phyloP scores from a whole-genome alignment of 1,140 invertebrate species.

The Drosophila sechellia region DNA sequence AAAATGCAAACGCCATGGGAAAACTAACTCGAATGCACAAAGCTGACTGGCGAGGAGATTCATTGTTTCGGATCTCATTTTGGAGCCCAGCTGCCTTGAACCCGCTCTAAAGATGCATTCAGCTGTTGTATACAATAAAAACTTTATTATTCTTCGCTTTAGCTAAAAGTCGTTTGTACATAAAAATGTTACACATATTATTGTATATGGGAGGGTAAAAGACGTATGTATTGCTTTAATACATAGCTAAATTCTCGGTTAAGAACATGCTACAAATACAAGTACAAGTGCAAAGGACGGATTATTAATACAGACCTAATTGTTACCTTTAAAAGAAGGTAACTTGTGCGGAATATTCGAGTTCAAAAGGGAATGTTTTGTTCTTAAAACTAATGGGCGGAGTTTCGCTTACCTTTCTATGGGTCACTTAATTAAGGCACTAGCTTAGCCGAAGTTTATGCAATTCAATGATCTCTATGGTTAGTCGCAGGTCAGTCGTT shows the following conservation, averaged over 20 bases:
- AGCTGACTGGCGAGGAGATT: constrained; percentile 16
- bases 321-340: constrained; percentile 26
- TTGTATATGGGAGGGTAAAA: constrained; percentile 48
- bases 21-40: constrained; percentile 39
- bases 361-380: constrained; percentile 27
- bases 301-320: neutral
- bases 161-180: constrained; percentile 76
- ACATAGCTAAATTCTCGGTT: constrained; percentile 33
- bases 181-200: constrained; percentile 61
- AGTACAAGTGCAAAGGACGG: constrained; percentile 14
- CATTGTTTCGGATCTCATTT: constrained; percentile 21
- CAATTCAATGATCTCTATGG: constrained; percentile 56
- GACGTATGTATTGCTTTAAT: constrained; percentile 14
- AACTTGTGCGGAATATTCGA: constrained; percentile 26
- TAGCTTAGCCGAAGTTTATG: constrained; percentile 77
- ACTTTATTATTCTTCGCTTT: constrained; percentile 71
- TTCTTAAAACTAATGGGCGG: constrained; percentile 38
- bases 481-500: constrained; percentile 30
- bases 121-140: constrained; percentile 72
- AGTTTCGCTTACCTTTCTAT: constrained; percentile 27
- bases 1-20: constrained; percentile 43
- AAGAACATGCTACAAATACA: constrained; percentile 37
- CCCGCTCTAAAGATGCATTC: constrained; percentile 34
- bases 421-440: constrained; percentile 61
- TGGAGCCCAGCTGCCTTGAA: constrained; percentile 39